phyloP scores from a whole-genome alignment of 2,888 invertebrate species.

The Acanthococcus lagerstroemiae region DNA sequence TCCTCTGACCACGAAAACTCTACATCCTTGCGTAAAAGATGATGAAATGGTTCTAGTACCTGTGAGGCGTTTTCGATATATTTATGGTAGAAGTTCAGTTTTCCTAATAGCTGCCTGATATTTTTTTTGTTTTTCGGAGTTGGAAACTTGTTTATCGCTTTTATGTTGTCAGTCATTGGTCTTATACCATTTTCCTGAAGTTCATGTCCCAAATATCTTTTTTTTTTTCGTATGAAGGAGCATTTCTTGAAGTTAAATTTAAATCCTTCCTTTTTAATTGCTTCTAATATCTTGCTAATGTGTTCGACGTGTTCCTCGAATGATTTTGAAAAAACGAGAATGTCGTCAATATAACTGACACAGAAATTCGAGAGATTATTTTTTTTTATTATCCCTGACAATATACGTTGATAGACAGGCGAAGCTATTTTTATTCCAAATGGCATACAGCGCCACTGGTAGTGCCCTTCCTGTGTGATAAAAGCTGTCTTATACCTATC shows the following conservation, averaged over 20 bases:
- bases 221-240: not conserved
- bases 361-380: constrained; percentile 33
- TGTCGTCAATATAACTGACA: constrained; percentile 36
- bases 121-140: constrained; percentile 18
- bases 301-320: constrained; percentile 35
- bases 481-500: no score
- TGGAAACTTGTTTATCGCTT: constrained; percentile 4
- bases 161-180: constrained; percentile 28
- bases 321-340: constrained; percentile 35
- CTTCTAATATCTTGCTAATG: constrained; percentile 24
- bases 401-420: no score
- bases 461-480: no score
- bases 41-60: constrained; percentile 15
- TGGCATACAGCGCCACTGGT: no score
- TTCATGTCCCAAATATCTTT: constrained; percentile 18
- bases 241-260: constrained; percentile 16
- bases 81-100: constrained; percentile 21
- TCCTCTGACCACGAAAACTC: constrained; percentile 35
- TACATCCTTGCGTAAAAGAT: no score
- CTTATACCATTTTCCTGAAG: constrained; percentile 33
- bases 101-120: constrained; percentile 17
- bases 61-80: constrained; percentile 34
- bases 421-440: constrained; percentile 36
- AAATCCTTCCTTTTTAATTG: constrained; percentile 24
- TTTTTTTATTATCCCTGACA: constrained; percentile 32